Conservation (phyloP, 2,113 vertebrate genomes). For the Sporophila hypoxantha region DNA sequence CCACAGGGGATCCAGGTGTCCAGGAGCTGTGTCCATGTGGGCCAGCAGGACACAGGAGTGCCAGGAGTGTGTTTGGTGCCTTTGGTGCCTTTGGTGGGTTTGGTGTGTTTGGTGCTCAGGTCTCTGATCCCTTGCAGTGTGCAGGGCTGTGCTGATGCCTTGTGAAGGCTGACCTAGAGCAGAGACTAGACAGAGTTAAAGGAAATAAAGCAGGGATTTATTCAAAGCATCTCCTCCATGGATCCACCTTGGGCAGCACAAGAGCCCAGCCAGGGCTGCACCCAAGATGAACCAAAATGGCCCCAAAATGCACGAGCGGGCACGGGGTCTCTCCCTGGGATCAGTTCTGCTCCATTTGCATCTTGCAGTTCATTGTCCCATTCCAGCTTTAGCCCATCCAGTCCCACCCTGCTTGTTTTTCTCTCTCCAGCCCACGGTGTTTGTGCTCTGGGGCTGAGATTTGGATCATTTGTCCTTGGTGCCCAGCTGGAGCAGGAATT, state of each 20-base stretch:
- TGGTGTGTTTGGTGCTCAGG: not conserved
- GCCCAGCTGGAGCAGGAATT: no score
- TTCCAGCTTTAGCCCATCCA: no score
- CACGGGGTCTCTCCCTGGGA: no score
- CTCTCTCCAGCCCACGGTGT: no score
- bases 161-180: not conserved
- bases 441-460: no score
- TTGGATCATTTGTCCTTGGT: no score
- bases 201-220: not conserved
- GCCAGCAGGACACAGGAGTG: not conserved
- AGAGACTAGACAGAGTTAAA: not conserved
- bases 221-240: not conserved
- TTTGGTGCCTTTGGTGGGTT: not conserved
- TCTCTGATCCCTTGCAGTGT: not conserved
- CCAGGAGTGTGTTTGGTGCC: not conserved
- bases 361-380: no score
- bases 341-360: no score
- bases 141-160: not conserved
- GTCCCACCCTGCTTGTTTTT: no score
- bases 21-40: fast-evolving
- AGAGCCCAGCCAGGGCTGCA: not conserved
- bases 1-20: not conserved
- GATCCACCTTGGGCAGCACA: not conserved
- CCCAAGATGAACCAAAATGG: not conserved
- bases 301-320: not conserved